Evolutionary conservation across 2,113 vertebrate species (phyloP).

Genomic region (Dipodomys ordii): DNA sequence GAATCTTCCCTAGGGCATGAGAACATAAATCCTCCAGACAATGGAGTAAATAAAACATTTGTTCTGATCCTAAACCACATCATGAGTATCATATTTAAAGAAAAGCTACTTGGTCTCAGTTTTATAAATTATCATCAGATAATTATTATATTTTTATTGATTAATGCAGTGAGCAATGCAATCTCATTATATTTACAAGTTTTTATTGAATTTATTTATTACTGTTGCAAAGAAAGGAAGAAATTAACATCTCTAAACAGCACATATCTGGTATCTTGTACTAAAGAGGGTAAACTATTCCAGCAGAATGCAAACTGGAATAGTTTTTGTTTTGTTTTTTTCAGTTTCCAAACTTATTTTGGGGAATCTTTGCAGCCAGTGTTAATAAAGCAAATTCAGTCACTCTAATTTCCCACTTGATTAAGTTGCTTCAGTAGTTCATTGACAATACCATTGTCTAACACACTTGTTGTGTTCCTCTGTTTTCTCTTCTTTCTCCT

Average conservation of each 20-base stretch:
- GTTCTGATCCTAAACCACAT: neutral
- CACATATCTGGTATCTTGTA: neutral
- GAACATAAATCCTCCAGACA: neutral
- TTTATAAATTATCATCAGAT: neutral
- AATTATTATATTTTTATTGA: conserved; percentile 22
- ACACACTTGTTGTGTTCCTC: neutral
- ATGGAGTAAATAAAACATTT: neutral
- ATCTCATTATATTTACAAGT: neutral
- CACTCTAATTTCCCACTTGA: neutral
- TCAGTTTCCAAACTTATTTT: no score
- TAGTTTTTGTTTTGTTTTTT: no score
- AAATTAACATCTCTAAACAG: neutral
- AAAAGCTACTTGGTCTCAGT: conserved; percentile 20
- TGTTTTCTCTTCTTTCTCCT: neutral
- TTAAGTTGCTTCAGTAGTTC: neutral
- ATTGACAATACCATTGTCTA: neutral
- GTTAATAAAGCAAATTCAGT: neutral
- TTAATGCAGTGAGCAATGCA: neutral
- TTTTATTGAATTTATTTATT: conserved; percentile 48
- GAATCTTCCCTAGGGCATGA: neutral
- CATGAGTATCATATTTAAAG: neutral
- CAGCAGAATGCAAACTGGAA: conserved; percentile 5
- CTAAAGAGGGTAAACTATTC: neutral
- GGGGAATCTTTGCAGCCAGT: no score
- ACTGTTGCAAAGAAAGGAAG: neutral